Base-by-base conservation (phyloP, 2,888 invertebrate species). In the Folsomia manolachei region DNA sequence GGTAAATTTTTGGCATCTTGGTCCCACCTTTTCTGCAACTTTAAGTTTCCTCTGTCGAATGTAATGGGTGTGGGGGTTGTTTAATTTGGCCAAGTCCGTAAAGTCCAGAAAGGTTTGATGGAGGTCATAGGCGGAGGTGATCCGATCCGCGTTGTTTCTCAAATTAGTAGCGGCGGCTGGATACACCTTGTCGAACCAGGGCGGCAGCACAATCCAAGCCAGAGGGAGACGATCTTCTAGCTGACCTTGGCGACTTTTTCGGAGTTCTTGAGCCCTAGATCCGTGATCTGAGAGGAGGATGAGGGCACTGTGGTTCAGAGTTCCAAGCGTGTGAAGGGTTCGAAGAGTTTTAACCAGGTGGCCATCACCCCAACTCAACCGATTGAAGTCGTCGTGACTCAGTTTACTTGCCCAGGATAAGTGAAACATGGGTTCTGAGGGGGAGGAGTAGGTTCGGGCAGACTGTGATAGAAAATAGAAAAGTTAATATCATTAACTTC, bases 361-460 rank as follows among this genome's bases (percentile, higher is more conserved):
- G 0, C 80, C 80, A 74, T 85, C 85, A 0, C 83, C 83, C 62
- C 79, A 83, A 81, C 88, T 87, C 0, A 94, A 91, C 81, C 90
- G 89, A 82, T 94, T 94, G 66, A 94, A 86, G 82, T 88, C 89
- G 82, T 95, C 95, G 82, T 96, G 95, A 1, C 92, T 91, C 81
- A 95, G 85, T 70, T 92, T 90, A 0, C 90, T 89, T 74, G 91
- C 88, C 93, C 95, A 95, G 82, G 92, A 90, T 80, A 95, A 91
- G 0, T 90, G 91, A 83, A 62, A 67, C 11, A 56, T 1, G 24
- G 19, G 27, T 18, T 62, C 51, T 18, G 14, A 7, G 18, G 24
- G 18, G 18, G 23, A 11, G 24, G 11, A 14, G 21, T 23, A 63
- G 7, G 26, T 25, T 7, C 18, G 7, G 18, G 18, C 69, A n/a